Conservation (phyloP, 1,140 invertebrate species). For the Manduca sexta region DNA sequence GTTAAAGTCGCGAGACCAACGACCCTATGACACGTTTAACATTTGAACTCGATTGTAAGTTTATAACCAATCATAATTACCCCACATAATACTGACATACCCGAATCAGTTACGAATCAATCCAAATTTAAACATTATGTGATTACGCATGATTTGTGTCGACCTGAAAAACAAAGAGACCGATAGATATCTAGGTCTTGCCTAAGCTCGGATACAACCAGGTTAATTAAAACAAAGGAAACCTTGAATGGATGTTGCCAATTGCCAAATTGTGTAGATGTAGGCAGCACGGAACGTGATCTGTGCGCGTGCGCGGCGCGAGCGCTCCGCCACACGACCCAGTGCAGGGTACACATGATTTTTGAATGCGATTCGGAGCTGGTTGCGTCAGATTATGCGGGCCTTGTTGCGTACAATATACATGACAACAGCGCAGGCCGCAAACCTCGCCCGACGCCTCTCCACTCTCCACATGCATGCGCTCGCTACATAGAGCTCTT, state of each 20-base stretch:
- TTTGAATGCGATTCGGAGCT: constrained; percentile 16
- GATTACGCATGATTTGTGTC: constrained; percentile 1
- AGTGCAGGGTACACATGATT: constrained; percentile 6
- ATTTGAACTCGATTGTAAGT: not conserved
- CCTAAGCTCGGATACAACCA: constrained; percentile 5
- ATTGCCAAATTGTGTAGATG: constrained; percentile 27
- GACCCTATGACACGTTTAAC: not conserved
- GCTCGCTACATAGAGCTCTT: too few relatives aligned
- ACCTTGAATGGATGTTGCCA: constrained; percentile 25
- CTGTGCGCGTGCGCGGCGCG: constrained; percentile 20
- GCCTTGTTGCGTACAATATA: constrained; percentile 4
- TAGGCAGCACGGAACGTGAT: constrained; percentile 14
- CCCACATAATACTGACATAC: not conserved
- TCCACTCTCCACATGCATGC: too few relatives aligned
- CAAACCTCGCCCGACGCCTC: not conserved
- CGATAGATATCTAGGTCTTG: constrained; percentile 6
- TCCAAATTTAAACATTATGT: not conserved
- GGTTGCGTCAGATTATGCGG: constrained; percentile 20
- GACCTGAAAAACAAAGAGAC: not conserved
- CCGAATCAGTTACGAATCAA: too few relatives aligned
- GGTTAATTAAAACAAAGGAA: constrained; percentile 24
- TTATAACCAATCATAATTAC: not conserved
- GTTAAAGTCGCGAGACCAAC: too few relatives aligned
- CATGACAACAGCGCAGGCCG: not conserved
- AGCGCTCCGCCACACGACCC: not conserved